phyloP scores from a whole-genome alignment of 2,888 invertebrate species.

The Chorisops tibialis region DNA sequence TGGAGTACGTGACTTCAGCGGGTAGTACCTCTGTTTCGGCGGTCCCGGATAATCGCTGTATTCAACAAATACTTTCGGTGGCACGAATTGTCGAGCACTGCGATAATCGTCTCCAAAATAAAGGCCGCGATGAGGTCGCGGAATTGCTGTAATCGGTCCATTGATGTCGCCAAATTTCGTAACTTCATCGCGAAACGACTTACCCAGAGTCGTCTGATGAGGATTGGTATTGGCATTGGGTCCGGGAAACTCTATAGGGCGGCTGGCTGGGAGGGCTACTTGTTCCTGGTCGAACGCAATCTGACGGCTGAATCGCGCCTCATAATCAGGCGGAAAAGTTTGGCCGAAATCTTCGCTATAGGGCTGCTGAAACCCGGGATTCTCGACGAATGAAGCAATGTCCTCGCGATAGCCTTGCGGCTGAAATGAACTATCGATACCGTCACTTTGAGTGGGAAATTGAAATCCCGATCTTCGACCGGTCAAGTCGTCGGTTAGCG shows the following conservation, averaged over 20 bases:
- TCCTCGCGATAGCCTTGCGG: conserved; percentile 52
- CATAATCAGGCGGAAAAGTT: conserved; percentile 34
- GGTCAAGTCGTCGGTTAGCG: conserved; percentile 39
- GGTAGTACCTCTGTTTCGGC: conserved; percentile 48
- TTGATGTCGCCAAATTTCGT: conserved; percentile 52
- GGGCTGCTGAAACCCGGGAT: conserved; percentile 41
- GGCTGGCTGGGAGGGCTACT: conserved; percentile 33
- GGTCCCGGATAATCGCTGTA: conserved; percentile 44
- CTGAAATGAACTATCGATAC: conserved; percentile 48
- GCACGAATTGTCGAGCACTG: conserved; percentile 43
- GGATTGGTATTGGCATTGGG: conserved; percentile 46
- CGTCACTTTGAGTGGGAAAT: conserved; percentile 48
- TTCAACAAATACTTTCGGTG: conserved; percentile 49
- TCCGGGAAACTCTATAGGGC: conserved; percentile 48
- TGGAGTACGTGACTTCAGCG: conserved; percentile 50
- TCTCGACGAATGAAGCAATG: conserved; percentile 45
- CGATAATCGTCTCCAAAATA: conserved; percentile 45
- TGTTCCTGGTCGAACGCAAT: conserved; percentile 43
- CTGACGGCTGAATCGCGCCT: conserved; percentile 46
- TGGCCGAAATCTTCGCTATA: conserved; percentile 44
- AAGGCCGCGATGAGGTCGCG: conserved; percentile 45
- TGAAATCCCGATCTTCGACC: conserved; percentile 51
- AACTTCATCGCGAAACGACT: conserved; percentile 50
- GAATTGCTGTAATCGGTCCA: conserved; percentile 50
- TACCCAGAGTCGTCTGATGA: conserved; percentile 41